These are phyloP conservation scores for Troides helena DNA, from an alignment of 2,888 invertebrate species.

Conservation along the genomic window DNA sequence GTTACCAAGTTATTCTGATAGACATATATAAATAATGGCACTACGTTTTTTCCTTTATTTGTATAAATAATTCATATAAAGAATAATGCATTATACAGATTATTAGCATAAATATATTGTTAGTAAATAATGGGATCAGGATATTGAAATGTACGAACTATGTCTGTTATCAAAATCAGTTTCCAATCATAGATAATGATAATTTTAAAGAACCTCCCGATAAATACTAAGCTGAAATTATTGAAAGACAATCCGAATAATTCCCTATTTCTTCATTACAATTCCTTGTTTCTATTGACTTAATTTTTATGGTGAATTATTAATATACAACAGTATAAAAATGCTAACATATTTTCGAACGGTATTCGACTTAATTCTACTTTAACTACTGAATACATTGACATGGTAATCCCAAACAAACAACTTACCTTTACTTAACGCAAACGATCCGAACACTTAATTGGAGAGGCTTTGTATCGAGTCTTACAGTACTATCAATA, in stretches of 20 bases:
- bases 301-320: neutral
- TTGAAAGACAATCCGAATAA: neutral
- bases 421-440: conserved; percentile 4
- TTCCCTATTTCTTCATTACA: conserved; percentile 1
- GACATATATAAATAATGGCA: neutral
- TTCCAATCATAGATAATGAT: neutral
- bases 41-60: neutral
- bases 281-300: neutral
- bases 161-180: neutral
- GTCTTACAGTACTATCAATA: conserved; percentile 6
- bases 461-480: neutral
- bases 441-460: conserved; percentile 9
- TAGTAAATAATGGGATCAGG: neutral
- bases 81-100: neutral
- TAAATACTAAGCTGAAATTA: neutral
- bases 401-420: conserved; percentile 4
- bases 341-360: conserved; percentile 13
- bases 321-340: conserved; percentile 15
- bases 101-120: neutral
- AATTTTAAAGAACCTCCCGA: neutral
- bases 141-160: neutral
- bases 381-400: conserved; percentile 9
- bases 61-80: neutral
- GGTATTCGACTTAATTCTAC: conserved; percentile 4
- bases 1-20: neutral